Conservation (phyloP, 2,797 vertebrate species). For the Knipowitschia caucasica region DNA sequence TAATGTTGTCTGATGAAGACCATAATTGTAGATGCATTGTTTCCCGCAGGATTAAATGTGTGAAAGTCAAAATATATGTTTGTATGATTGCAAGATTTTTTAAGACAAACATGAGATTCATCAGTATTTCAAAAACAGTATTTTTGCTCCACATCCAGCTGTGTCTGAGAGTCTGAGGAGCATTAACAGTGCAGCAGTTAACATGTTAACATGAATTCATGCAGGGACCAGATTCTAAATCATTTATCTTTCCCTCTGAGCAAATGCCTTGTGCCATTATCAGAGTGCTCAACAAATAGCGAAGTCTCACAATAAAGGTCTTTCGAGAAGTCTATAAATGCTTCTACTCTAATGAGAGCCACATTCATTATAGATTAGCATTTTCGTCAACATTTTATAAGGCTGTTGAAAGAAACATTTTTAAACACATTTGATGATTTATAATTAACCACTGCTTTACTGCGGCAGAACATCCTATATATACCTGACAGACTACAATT, state of each 20-base stretch:
- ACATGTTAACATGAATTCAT: slow-evolving; percentile 31
- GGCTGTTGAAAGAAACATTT: slow-evolving; percentile 2
- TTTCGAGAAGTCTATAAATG: slow-evolving; percentile 9
- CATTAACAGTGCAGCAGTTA: slow-evolving; percentile 22
- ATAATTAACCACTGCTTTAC: slow-evolving; percentile 20
- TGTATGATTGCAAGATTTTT: no score
- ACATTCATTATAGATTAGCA: slow-evolving; percentile 29
- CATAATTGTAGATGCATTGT: no score
- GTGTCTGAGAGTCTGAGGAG: slow-evolving; percentile 14
- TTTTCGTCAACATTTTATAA: background rate
- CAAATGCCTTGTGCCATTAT: slow-evolving; percentile 13
- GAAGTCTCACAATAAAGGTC: background rate
- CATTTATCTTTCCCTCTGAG: slow-evolving; percentile 27
- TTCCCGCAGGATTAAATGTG: no score
- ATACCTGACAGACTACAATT: background rate
- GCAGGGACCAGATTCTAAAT: slow-evolving; percentile 23
- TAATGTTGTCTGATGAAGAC: no score
- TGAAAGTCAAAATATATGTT: no score
- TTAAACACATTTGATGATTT: slow-evolving; percentile 4
- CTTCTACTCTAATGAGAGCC: slow-evolving; percentile 12
- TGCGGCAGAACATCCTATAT: background rate
- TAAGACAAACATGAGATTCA: background rate
- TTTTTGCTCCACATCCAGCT: slow-evolving; percentile 6
- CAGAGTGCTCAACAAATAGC: background rate
- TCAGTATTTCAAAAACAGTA: background rate